These are phyloP conservation scores for Hydrophis major DNA, from an alignment of 2,797 vertebrate genomes.

Conservation along the genomic window DNA sequence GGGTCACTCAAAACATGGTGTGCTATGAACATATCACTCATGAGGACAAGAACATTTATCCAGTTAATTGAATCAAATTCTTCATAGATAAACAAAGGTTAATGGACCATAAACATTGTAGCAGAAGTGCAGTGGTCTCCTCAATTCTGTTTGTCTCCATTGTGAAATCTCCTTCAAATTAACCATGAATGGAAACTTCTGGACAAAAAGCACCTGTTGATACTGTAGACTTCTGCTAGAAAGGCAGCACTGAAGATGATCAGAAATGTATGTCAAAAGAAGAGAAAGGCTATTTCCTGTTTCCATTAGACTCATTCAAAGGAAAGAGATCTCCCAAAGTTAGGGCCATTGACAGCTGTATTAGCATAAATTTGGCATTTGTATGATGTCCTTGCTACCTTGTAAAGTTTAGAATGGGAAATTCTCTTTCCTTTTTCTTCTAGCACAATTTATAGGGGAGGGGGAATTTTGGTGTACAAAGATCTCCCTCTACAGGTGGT, in stretches of 20 bases:
- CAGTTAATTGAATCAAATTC: constrained; percentile 32
- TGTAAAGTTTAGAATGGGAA: constrained; percentile 66
- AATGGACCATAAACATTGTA: constrained; percentile 6
- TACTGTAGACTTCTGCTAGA: constrained; percentile 27
- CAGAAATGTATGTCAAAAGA: constrained; percentile 38
- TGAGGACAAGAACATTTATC: neutral
- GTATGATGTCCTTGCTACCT: constrained; percentile 8
- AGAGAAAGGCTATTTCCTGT: neutral
- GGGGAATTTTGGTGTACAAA: constrained; percentile 71
- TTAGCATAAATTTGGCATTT: neutral
- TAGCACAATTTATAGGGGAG: constrained; percentile 53
- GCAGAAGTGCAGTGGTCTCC: neutral
- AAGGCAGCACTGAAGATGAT: constrained; percentile 29
- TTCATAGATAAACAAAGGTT: constrained; percentile 35
- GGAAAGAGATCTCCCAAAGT: constrained; percentile 15
- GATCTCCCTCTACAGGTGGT: constrained; percentile 83
- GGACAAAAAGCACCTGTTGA: constrained; percentile 64
- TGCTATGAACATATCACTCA: neutral
- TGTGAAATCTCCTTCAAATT: constrained; percentile 53
- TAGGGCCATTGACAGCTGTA: constrained; percentile 32
- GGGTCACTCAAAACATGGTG: constrained; percentile 7
- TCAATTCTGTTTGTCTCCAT: neutral
- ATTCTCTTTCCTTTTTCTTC: constrained; percentile 51
- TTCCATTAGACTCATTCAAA: constrained; percentile 28
- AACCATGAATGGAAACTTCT: constrained; percentile 51